These are phyloP conservation scores for Leucophenga montana DNA, from an alignment of 2,888 invertebrate genomes.

Conservation along the genomic window DNA sequence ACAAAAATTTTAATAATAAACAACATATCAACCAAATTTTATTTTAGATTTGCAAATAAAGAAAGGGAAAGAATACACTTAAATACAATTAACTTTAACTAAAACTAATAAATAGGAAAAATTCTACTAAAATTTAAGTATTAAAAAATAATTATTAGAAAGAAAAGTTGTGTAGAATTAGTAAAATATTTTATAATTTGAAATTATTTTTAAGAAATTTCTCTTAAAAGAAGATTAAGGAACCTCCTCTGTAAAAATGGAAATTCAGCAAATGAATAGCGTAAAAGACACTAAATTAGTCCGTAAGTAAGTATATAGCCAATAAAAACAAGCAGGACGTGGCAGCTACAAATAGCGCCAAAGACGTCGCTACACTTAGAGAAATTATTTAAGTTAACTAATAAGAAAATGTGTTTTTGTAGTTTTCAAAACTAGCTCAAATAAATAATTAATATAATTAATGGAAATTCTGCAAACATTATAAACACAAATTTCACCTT, in stretches of 20 bases:
- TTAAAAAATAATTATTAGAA: slow-evolving; percentile 32
- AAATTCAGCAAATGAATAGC: slow-evolving; percentile 50
- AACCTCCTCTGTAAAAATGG: slow-evolving; percentile 26
- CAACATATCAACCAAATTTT: slow-evolving; percentile 39
- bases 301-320: slow-evolving; percentile 43
- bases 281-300: slow-evolving; percentile 65
- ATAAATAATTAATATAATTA: slow-evolving; percentile 18
- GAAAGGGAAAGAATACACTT: slow-evolving; percentile 62
- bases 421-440: slow-evolving; percentile 20
- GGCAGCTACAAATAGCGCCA: slow-evolving; percentile 42
- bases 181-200: slow-evolving; percentile 22
- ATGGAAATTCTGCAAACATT: slow-evolving; percentile 9
- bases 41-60: slow-evolving; percentile 49
- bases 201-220: slow-evolving; percentile 42
- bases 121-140: slow-evolving; percentile 29
- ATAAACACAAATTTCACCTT: slow-evolving; percentile 1
- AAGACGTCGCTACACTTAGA: slow-evolving; percentile 29
- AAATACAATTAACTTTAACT: slow-evolving; percentile 35
- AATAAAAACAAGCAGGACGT: slow-evolving; percentile 40
- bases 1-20: slow-evolving; percentile 24
- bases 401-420: slow-evolving; percentile 26
- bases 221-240: slow-evolving; percentile 27
- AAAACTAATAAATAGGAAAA: slow-evolving; percentile 25
- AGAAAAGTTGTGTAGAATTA: too few species aligned
- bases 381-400: slow-evolving; percentile 6